Percentiles rank a stretch among this genome's conserved stretches.
phyloP scores from a whole-genome alignment of 2,888 invertebrate genomes.

The Ectemnius lituratus region DNA sequence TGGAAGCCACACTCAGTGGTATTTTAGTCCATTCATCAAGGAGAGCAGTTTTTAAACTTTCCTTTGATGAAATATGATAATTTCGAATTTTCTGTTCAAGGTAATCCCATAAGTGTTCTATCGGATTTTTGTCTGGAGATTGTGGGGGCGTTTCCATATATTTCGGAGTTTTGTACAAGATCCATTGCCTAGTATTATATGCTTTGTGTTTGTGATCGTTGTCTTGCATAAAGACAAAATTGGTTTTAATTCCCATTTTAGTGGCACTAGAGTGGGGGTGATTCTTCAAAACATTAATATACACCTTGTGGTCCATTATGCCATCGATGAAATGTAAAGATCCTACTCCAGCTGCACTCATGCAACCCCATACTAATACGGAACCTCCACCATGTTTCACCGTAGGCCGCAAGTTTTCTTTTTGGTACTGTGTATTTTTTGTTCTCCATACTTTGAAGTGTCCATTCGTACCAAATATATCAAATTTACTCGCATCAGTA shows the following conservation, averaged over 20 bases:
- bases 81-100: slow-evolving; percentile 6
- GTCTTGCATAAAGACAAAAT: slow-evolving; percentile 24
- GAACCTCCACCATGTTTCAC: slow-evolving; percentile 64
- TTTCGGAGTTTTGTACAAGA: slow-evolving; percentile 25
- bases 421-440: slow-evolving; percentile 43
- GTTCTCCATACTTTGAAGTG: slow-evolving; percentile 47
- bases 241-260: slow-evolving; percentile 27
- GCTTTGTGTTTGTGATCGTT: slow-evolving; percentile 15
- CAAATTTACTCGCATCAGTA: slow-evolving; percentile 6
- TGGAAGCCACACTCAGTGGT: not conserved
- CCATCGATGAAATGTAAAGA: slow-evolving; percentile 41
- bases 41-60: slow-evolving; percentile 4
- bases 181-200: slow-evolving; percentile 17
- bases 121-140: slow-evolving; percentile 12
- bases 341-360: slow-evolving; percentile 51
- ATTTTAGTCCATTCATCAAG: slow-evolving; percentile 10
- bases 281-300: slow-evolving; percentile 48
- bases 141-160: slow-evolving; percentile 17
- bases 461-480: slow-evolving; percentile 39
- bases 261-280: slow-evolving; percentile 22
- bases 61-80: not conserved
- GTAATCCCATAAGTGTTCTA: slow-evolving; percentile 1
- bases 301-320: slow-evolving; percentile 31
- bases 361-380: slow-evolving; percentile 61
- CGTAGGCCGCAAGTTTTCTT: slow-evolving; percentile 50